Evolutionary conservation across 2,797 vertebrate species (phyloP).

Genomic region (Urocyon cinereoargenteus): DNA sequence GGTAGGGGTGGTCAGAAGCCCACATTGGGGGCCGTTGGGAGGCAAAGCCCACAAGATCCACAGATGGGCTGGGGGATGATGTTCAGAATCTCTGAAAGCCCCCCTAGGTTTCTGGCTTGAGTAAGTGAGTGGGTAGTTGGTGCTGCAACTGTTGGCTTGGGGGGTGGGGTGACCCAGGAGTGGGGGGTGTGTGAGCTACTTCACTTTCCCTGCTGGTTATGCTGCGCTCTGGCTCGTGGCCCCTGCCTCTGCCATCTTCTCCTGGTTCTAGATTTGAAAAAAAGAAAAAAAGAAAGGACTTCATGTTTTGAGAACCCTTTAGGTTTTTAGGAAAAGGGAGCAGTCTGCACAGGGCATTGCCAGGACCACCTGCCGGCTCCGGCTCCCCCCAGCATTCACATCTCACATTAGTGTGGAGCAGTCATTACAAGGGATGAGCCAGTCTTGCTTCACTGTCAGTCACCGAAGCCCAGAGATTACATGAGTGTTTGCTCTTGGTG

Average conservation of each 20-base stretch:
- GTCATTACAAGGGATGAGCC: accelerated
- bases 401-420: accelerated
- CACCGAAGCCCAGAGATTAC: accelerated
- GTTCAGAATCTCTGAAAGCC: not conserved
- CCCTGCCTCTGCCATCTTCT: not conserved
- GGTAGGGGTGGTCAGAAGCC: not conserved
- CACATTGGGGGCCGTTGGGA: not conserved
- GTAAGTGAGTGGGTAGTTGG: not conserved
- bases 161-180: accelerated
- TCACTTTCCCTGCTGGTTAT: not conserved
- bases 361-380: accelerated
- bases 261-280: not conserved
- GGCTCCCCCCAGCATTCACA: accelerated
- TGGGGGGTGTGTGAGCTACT: not conserved
- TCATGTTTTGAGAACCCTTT: not conserved
- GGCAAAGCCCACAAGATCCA: not conserved
- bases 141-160: accelerated
- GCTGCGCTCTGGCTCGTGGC: too few relatives aligned
- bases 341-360: not conserved
- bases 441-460: accelerated
- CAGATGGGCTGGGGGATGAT: not conserved
- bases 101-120: not conserved
- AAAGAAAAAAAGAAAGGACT: not conserved
- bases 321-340: not conserved
- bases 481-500: accelerated